phyloP scores from a whole-genome alignment of 1,140 invertebrate species.

The Brachionus koreanus region DNA sequence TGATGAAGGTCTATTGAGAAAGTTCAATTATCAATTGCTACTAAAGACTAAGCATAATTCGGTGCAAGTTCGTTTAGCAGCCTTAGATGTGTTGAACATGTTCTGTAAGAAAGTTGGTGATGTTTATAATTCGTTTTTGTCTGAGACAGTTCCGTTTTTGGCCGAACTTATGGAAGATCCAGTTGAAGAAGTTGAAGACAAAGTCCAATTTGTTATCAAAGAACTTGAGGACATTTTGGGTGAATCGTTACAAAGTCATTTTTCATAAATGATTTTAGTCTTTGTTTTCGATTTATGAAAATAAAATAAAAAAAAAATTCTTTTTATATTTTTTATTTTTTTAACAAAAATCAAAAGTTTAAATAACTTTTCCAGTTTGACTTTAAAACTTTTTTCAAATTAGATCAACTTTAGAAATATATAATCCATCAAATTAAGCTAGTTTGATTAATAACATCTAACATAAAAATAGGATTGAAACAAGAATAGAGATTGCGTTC shows the following conservation, averaged over 20 bases:
- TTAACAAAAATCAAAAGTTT: too few species aligned
- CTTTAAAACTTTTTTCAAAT: too few species aligned
- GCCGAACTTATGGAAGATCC: conserved; percentile 62
- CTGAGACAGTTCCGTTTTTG: conserved; percentile 61
- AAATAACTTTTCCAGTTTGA: too few species aligned
- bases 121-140: conserved; percentile 58
- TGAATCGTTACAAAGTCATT: conserved; percentile 57
- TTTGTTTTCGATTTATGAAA: background rate
- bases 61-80: conserved; percentile 55
- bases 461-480: too few species aligned
- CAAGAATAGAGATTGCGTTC: too few species aligned
- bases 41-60: conserved; percentile 76
- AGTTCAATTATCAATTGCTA: conserved; percentile 79
- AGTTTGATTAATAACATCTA: too few species aligned
- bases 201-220: conserved; percentile 53
- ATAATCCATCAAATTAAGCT: too few species aligned
- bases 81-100: conserved; percentile 54
- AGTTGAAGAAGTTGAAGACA: conserved; percentile 54
- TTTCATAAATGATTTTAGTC: conserved; percentile 37
- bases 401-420: too few species aligned
- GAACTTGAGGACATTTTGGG: conserved; percentile 56
- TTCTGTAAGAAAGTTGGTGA: conserved; percentile 57
- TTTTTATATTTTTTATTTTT: too few species aligned
- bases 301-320: background rate
- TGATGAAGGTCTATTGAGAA: conserved; percentile 81